Evolutionary conservation across 2,797 vertebrate genomes (phyloP).

Genomic region (Enteromius anoplus): DNA sequence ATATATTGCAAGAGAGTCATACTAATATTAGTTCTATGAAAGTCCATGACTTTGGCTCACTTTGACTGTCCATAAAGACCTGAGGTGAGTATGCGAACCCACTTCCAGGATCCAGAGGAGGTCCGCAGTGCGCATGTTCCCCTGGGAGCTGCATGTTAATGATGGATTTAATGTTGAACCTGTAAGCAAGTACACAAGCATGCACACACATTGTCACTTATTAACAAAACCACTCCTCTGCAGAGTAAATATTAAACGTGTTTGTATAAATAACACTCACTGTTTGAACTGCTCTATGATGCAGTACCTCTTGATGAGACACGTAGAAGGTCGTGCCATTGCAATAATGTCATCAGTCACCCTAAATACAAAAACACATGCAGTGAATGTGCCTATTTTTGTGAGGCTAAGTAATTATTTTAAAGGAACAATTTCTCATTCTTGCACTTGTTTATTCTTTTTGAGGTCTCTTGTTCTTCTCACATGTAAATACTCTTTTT

Average conservation of each 20-base stretch:
- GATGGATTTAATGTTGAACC: conserved; percentile 80
- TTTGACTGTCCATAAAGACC: conserved; percentile 83
- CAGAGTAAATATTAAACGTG: neutral
- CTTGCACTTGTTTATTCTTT: too few species aligned
- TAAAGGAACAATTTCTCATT: too few species aligned
- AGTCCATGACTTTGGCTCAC: conserved; percentile 67
- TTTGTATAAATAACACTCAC: conserved; percentile 62
- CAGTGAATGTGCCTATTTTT: neutral
- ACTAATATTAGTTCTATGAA: too few species aligned
- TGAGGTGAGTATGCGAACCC: conserved; percentile 84
- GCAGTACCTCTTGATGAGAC: conserved; percentile 77
- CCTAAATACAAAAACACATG: conserved; percentile 64
- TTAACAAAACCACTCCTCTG: neutral
- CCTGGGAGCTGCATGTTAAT: conserved; percentile 84
- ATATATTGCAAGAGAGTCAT: too few species aligned
- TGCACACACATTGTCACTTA: neutral
- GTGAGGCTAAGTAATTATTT: too few species aligned
- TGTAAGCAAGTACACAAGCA: conserved; percentile 56
- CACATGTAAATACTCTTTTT: too few species aligned
- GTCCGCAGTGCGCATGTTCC: conserved; percentile 83
- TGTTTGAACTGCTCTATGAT: conserved; percentile 82
- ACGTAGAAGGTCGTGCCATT: conserved; percentile 80
- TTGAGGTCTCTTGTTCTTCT: too few species aligned
- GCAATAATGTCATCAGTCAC: conserved; percentile 83
- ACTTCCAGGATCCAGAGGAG: conserved; percentile 74